Evolutionary conservation across 2,113 vertebrate species (phyloP).

Genomic region (Beaufortia kweichowensis): DNA sequence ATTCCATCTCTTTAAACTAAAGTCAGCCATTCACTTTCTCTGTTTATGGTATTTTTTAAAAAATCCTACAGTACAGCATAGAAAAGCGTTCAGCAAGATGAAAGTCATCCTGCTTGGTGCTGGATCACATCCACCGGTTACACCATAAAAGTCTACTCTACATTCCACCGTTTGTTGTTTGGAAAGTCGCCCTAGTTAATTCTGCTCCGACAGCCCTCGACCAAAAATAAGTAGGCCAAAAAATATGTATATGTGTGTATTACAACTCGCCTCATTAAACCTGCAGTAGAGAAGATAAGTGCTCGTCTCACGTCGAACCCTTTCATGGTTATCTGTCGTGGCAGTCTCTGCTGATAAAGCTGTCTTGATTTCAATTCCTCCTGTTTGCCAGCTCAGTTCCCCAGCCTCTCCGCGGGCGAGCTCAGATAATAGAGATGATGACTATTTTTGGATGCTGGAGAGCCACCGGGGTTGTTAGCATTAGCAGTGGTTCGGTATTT

Average conservation of each 20-base stretch:
- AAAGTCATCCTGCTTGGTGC: background rate
- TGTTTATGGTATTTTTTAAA: background rate
- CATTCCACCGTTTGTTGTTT: background rate
- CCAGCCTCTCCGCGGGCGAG: background rate
- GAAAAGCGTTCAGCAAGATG: background rate
- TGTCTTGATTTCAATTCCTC: conserved; percentile 26
- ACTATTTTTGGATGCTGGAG: conserved; percentile 34
- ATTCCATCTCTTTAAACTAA: conserved; percentile 12
- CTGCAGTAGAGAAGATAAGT: conserved; percentile 34
- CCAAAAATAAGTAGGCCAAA: background rate
- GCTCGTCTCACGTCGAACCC: background rate
- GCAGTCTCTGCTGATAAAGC: conserved; percentile 31
- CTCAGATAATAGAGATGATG: conserved; percentile 33
- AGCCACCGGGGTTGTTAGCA: conserved; percentile 21
- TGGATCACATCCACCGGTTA: background rate
- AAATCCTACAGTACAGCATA: too few relatives aligned
- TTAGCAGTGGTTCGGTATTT: background rate
- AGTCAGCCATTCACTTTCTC: background rate
- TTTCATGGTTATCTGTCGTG: conserved; percentile 26
- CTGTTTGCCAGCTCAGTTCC: conserved; percentile 8
- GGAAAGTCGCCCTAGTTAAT: background rate
- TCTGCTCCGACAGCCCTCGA: background rate
- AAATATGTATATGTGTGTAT: conserved; percentile 5
- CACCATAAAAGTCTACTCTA: background rate
- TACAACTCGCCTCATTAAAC: conserved; percentile 36